phyloP scores from a whole-genome alignment of 2,888 invertebrate genomes.

The Drosophila suboccidentalis region DNA sequence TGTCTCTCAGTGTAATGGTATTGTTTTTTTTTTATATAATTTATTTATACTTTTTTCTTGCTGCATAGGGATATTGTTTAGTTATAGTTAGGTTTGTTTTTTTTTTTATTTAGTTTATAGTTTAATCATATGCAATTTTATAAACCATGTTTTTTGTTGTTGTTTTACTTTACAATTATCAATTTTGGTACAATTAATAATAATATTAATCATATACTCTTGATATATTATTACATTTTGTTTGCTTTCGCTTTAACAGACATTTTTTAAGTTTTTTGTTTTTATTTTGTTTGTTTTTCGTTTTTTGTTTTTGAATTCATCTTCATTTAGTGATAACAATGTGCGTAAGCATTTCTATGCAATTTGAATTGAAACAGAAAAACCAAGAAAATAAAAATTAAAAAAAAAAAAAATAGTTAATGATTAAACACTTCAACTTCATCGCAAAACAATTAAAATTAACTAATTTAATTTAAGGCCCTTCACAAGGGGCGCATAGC shows the following conservation, averaged over 20 bases:
- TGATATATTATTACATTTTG: slow-evolving; percentile 54
- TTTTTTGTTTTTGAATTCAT: slow-evolving; percentile 27
- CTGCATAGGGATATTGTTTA: slow-evolving; percentile 71
- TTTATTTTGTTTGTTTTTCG: slow-evolving; percentile 37
- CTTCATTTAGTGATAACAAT: slow-evolving; percentile 69
- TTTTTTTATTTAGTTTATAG: slow-evolving; percentile 54
- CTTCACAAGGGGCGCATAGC: slow-evolving; percentile 48
- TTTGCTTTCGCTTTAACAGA: slow-evolving; percentile 61
- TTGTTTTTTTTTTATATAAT: slow-evolving; percentile 45
- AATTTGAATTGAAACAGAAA: slow-evolving; percentile 37
- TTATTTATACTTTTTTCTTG: slow-evolving; percentile 42
- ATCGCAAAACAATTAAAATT: slow-evolving; percentile 31
- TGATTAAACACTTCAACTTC: slow-evolving; percentile 19
- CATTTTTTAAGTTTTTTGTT: slow-evolving; percentile 37
- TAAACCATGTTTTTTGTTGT: slow-evolving; percentile 54
- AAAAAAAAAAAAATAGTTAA: slow-evolving; percentile 7
- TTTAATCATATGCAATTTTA: slow-evolving; percentile 70
- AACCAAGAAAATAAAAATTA: slow-evolving; percentile 31
- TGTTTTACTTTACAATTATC: slow-evolving; percentile 70
- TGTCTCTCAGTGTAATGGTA: slow-evolving; percentile 58
- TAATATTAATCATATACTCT: slow-evolving; percentile 65
- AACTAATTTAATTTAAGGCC: slow-evolving; percentile 35
- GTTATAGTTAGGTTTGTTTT: slow-evolving; percentile 53
- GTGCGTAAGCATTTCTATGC: slow-evolving; percentile 73
- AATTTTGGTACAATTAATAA: slow-evolving; percentile 78